These are phyloP conservation scores for Peromyscus melanophrys DNA, from an alignment of 2,797 vertebrate species.

Conservation along the genomic window DNA sequence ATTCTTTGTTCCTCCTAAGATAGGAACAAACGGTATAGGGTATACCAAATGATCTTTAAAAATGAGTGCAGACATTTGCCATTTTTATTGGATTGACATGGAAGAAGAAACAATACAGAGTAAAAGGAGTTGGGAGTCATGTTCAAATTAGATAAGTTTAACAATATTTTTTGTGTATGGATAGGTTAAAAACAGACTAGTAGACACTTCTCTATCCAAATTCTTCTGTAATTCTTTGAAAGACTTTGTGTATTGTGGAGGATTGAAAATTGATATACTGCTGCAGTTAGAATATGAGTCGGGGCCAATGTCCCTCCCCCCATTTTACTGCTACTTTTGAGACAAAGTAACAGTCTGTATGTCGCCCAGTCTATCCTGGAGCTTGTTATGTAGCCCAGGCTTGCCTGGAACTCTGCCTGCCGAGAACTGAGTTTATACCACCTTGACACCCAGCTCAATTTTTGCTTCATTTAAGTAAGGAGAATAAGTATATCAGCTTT, in stretches of 20 bases:
- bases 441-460: not conserved
- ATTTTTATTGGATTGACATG: not conserved
- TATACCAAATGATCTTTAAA: slow-evolving; percentile 19
- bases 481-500: not conserved
- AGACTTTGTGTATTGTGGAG: not conserved
- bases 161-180: not conserved
- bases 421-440: not conserved
- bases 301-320: not conserved
- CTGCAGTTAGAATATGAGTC: not conserved
- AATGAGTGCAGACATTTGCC: not conserved
- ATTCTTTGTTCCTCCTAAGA: slow-evolving; percentile 66
- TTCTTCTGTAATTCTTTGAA: slow-evolving; percentile 20
- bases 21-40: not conserved
- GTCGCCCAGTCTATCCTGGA: not conserved
- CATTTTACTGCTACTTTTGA: not conserved
- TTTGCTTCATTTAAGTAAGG: slow-evolving; percentile 17
- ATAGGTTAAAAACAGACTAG: slow-evolving; percentile 33
- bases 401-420: not conserved
- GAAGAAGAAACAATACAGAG: slow-evolving; percentile 53
- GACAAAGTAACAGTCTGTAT: not conserved
- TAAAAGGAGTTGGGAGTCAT: slow-evolving; percentile 37
- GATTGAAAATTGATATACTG: not conserved
- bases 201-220: not conserved
- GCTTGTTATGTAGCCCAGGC: not conserved
- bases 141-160: slow-evolving; percentile 11